Evolutionary conservation across 2,797 vertebrate species (phyloP).

Genomic region (Discoglossus pictus): DNA sequence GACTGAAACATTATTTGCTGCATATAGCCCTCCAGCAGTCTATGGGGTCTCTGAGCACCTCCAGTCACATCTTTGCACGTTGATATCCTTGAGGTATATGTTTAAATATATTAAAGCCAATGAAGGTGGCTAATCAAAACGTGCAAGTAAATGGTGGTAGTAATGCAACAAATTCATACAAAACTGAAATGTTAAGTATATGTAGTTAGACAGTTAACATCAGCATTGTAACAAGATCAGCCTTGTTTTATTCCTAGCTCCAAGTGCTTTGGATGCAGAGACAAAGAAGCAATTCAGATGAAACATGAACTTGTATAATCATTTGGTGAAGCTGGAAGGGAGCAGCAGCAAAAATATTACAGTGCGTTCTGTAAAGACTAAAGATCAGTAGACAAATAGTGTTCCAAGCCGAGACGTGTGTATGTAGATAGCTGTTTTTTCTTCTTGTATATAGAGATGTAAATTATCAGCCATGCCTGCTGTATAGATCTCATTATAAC

Average conservation of each 20-base stretch:
- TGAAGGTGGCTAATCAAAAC: no score
- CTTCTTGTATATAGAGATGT: neutral
- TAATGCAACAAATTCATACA: neutral
- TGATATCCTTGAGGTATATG: no score
- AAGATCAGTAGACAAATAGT: conserved; percentile 36
- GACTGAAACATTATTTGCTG: no score
- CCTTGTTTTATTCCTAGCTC: conserved; percentile 49
- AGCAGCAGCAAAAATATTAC: conserved; percentile 36
- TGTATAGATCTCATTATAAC: neutral
- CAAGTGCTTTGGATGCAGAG: conserved; percentile 48
- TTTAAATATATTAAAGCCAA: no score
- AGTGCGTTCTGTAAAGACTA: conserved; percentile 20
- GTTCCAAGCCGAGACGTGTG: conserved; percentile 23
- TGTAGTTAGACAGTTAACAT: conserved; percentile 42
- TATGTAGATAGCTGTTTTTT: conserved; percentile 3
- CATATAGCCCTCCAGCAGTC: no score
- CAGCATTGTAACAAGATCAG: conserved; percentile 51
- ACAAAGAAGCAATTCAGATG: conserved; percentile 52
- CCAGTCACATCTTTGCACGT: no score
- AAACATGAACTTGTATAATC: conserved; percentile 53
- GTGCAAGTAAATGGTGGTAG: no score
- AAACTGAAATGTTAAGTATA: conserved; percentile 25
- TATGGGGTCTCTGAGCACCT: no score
- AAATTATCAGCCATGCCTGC: neutral
- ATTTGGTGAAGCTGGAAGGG: conserved; percentile 33